Evolutionary conservation across 53 echinoderm and acorn worm genomes (phyloP), one percentile per base, ranked within the genome.

Genomic region (Actinopyga echinites): DNA sequence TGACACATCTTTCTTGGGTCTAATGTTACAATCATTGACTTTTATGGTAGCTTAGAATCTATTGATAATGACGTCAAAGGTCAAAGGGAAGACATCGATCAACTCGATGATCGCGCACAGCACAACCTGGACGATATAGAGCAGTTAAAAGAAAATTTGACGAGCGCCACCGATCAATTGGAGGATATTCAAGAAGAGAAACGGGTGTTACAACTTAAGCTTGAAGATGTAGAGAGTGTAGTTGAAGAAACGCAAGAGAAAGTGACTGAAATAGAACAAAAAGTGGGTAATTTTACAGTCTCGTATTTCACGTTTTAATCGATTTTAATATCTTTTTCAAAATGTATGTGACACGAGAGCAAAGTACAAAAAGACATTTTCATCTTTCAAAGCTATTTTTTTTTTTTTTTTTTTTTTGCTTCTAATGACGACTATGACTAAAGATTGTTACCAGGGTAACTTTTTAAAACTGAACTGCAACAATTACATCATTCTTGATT

Each of bases 251-350:
- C 83, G 2, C 79, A 81, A 10, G 67, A 75, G 38, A 91, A 89
- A 42, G 84, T 92, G 19, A 91, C 89, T 57, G 91, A 95, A 74
- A 95, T 95, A 21, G 95, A 91, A 35, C 67, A 86, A 54, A 89
- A 89, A 55, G 89, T 89, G 64, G 42, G 86, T 57, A 20, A 6
- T 15, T 21, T 57, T 57, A 30, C n/a, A 2, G 8, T 49, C 2
- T 15, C 13, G 49, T 49, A 17, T 8, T 49, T 49, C 15, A 13
- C 3, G 49, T 13, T 49, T 49, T 15, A 13, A 0, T 49, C 15
- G 13, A 17, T 49, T 49, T 49, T 49, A 15, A 49, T 15, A 17
- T 15, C 2, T 15, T 49, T 49, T 49, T 49, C 17, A 13, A 49
- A 17, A 49, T 3, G 13, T 1, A 44, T 3, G 44, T 7, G 12